A percentile compares a stretch with the other conserved stretches of the same genome.
Conservation (phyloP, 2,797 vertebrate species). For the Labeo calbasu region DNA sequence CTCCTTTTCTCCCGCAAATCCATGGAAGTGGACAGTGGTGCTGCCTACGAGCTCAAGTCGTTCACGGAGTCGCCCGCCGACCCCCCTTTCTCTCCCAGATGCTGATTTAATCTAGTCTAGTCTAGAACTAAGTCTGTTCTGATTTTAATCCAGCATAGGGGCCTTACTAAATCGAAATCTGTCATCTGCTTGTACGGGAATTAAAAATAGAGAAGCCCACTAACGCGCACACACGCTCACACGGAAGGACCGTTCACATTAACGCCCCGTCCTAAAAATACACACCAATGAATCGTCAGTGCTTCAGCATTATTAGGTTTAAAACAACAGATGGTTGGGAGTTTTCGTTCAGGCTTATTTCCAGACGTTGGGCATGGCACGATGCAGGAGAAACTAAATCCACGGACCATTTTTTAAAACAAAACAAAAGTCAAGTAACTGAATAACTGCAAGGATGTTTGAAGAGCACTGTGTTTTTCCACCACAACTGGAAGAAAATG, state of each 20-base stretch:
- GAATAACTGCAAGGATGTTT: slow-evolving; percentile 72
- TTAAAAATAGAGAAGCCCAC: slow-evolving; percentile 24
- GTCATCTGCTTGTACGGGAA: slow-evolving; percentile 33
- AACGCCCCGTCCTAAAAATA: background rate
- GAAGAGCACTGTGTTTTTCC: slow-evolving; percentile 89
- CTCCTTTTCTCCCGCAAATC: slow-evolving; percentile 99
- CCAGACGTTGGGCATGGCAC: slow-evolving; percentile 56
- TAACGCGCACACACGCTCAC: background rate
- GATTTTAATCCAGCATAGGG: slow-evolving; percentile 56
- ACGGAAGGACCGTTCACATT: background rate
- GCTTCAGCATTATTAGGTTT: slow-evolving; percentile 18
- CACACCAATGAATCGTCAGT: slow-evolving; percentile 8
- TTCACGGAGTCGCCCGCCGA: slow-evolving; percentile 95
- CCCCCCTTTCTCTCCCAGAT: slow-evolving; percentile 93
- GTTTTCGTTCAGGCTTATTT: slow-evolving; percentile 44
- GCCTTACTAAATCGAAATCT: slow-evolving; percentile 46
- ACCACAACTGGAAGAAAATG: slow-evolving; percentile 89
- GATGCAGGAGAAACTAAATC: slow-evolving; percentile 60
- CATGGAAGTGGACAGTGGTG: slow-evolving; percentile 99
- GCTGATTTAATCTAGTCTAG: slow-evolving; percentile 76
- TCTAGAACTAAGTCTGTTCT: slow-evolving; percentile 34
- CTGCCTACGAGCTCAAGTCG: slow-evolving; percentile 98
- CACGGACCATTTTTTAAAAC: slow-evolving; percentile 79
- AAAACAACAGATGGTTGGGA: slow-evolving; percentile 4
- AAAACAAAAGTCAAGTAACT: slow-evolving; percentile 66